Evolutionary conservation across 2,797 vertebrate species (phyloP).

Genomic region (Danio albolineatus): DNA sequence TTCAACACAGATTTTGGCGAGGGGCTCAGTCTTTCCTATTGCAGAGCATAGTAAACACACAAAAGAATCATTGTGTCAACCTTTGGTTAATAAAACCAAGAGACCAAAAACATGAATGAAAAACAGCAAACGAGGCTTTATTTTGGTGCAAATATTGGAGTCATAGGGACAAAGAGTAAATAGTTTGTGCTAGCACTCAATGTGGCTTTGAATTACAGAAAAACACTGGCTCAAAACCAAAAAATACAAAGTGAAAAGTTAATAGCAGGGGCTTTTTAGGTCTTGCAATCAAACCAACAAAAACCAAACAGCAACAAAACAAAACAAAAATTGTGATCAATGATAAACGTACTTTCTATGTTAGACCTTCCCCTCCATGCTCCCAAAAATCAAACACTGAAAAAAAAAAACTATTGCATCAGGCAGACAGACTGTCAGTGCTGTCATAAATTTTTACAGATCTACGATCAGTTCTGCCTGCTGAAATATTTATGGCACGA

Average conservation of each 20-base stretch:
- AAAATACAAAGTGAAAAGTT: background rate
- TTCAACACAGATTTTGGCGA: background rate
- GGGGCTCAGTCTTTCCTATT: background rate
- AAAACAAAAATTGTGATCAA: background rate
- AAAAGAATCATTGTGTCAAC: slow-evolving; percentile 2
- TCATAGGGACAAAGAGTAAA: background rate
- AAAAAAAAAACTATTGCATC: slow-evolving; percentile 23
- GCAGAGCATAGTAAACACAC: background rate
- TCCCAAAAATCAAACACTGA: slow-evolving; percentile 8
- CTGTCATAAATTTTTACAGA: background rate
- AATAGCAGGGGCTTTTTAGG: background rate
- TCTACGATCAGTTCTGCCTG: background rate
- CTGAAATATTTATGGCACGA: slow-evolving; percentile 18
- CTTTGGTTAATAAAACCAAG: slow-evolving; percentile 9
- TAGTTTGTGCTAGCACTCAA: background rate
- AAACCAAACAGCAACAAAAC: background rate
- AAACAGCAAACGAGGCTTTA: slow-evolving; percentile 2
- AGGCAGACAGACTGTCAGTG: background rate
- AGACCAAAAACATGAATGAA: background rate
- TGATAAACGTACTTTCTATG: background rate
- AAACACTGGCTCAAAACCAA: background rate
- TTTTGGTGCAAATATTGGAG: background rate
- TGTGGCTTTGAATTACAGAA: background rate
- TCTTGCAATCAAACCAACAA: background rate
- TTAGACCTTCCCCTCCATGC: background rate